phyloP scores from a whole-genome alignment of 2,888 invertebrate species.

The Calephelis perditalis region DNA sequence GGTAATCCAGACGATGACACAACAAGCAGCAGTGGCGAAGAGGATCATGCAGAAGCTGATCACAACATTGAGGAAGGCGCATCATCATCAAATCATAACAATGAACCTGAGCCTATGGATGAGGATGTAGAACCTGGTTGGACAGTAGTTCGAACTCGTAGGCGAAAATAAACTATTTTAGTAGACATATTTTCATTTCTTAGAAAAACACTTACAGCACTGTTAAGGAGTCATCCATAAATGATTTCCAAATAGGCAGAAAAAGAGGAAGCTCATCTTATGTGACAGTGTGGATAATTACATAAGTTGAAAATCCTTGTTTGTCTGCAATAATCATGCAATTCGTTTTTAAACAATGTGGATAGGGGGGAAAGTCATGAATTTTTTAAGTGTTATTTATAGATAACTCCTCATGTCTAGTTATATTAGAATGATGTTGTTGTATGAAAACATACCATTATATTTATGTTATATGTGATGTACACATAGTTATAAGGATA shows the following conservation, averaged over 20 bases:
- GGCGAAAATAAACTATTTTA: slow-evolving; percentile 58
- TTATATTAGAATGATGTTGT: slow-evolving; percentile 1
- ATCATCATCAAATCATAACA: slow-evolving; percentile 39
- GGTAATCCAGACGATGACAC: slow-evolving; percentile 70
- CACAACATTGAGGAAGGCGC: slow-evolving; percentile 22
- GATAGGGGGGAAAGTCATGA: too few species aligned
- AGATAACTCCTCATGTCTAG: not conserved
- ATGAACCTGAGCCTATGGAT: slow-evolving; percentile 57
- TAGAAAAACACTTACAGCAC: not conserved
- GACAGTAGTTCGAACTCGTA: slow-evolving; percentile 79
- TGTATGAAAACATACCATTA: not conserved
- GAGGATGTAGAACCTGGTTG: slow-evolving; percentile 81
- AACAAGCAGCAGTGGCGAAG: slow-evolving; percentile 60
- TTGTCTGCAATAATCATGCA: too few species aligned
- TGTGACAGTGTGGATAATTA: too few species aligned
- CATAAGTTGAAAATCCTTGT: too few species aligned
- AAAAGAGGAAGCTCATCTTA: too few species aligned
- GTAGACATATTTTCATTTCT: not conserved
- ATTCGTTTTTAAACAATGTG: too few species aligned
- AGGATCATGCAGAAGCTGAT: slow-evolving; percentile 27
- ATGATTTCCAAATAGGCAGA: too few species aligned
- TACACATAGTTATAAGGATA: slow-evolving; percentile 2
- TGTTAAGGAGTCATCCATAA: too few species aligned
- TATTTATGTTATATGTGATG: slow-evolving; percentile 1
- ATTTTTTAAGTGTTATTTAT: too few species aligned